Conservation (phyloP, 2,888 invertebrate species). For the Hololepta plana region DNA sequence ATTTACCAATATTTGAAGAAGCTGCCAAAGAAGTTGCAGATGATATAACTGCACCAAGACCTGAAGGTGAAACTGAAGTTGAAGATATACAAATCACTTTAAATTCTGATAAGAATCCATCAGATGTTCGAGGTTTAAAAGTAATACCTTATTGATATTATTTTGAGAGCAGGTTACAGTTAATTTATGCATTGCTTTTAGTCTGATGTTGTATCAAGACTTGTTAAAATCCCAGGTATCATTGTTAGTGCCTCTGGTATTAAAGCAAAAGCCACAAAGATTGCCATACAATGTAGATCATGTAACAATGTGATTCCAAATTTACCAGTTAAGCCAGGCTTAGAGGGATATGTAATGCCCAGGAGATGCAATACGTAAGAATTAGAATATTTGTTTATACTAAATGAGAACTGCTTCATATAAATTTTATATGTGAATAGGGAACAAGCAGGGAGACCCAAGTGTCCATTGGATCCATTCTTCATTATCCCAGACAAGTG, state of each 20-base stretch:
- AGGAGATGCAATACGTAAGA: slow-evolving; percentile 85
- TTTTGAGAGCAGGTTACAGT: not conserved
- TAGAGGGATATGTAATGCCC: slow-evolving; percentile 92
- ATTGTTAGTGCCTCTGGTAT: slow-evolving; percentile 87
- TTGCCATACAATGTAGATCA: slow-evolving; percentile 89
- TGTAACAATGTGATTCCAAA: slow-evolving; percentile 83
- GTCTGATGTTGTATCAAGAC: slow-evolving; percentile 82
- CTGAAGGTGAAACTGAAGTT: slow-evolving; percentile 72
- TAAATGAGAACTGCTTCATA: not conserved
- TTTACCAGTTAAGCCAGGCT: slow-evolving; percentile 78
- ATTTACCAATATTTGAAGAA: slow-evolving; percentile 87
- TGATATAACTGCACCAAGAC: slow-evolving; percentile 86
- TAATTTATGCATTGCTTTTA: slow-evolving; percentile 21
- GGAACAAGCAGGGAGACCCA: slow-evolving; percentile 80
- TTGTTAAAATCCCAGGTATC: slow-evolving; percentile 93
- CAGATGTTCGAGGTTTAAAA: slow-evolving; percentile 68
- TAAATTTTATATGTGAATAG: slow-evolving; percentile 28
- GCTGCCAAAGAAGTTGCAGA: slow-evolving; percentile 93
- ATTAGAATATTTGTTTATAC: slow-evolving; percentile 13
- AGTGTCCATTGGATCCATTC: slow-evolving; percentile 94
- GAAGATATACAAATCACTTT: slow-evolving; percentile 87
- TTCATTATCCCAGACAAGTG: slow-evolving; percentile 98
- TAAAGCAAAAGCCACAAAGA: slow-evolving; percentile 85
- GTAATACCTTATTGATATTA: slow-evolving; percentile 1
- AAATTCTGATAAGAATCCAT: slow-evolving; percentile 66